Evolutionary conservation across 2,888 invertebrate species (phyloP).

Genomic region (Pristionchus exspectatus): DNA sequence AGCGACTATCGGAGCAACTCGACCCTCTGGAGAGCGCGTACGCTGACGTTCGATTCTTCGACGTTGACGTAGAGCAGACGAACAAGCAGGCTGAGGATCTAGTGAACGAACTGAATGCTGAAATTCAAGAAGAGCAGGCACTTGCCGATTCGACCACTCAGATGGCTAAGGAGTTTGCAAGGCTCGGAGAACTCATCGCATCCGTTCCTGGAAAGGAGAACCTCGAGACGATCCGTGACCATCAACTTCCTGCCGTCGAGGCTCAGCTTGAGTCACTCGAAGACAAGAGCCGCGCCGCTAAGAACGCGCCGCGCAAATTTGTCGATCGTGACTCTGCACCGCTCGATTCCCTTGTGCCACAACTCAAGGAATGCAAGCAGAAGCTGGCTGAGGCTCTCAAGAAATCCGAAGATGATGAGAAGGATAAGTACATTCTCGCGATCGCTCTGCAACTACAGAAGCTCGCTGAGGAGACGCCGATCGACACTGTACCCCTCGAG

Average conservation of each 20-base stretch:
- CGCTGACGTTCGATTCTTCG: slow-evolving; percentile 71
- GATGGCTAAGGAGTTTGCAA: slow-evolving; percentile 62
- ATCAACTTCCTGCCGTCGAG: slow-evolving; percentile 43
- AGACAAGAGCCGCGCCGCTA: slow-evolving; percentile 47
- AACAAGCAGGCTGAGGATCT: slow-evolving; percentile 65
- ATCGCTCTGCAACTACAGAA: slow-evolving; percentile 48
- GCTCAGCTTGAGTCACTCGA: slow-evolving; percentile 46
- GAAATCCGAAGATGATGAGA: slow-evolving; percentile 51
- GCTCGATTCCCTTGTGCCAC: not conserved
- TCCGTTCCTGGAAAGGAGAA: slow-evolving; percentile 50
- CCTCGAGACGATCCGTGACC: slow-evolving; percentile 35
- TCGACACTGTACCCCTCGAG: slow-evolving; percentile 8
- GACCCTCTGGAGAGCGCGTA: slow-evolving; percentile 66
- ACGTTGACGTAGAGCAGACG: slow-evolving; percentile 70
- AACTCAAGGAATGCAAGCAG: slow-evolving; percentile 21
- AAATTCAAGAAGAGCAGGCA: slow-evolving; percentile 56
- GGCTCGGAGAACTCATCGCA: slow-evolving; percentile 53
- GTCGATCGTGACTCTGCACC: slow-evolving; percentile 30
- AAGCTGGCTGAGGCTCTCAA: slow-evolving; percentile 41
- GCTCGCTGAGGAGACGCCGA: slow-evolving; percentile 38
- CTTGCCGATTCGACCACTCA: slow-evolving; percentile 64
- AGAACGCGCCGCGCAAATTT: slow-evolving; percentile 50
- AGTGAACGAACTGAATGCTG: slow-evolving; percentile 15
- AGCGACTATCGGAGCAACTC: slow-evolving; percentile 57
- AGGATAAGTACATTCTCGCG: slow-evolving; percentile 49